Evolutionary conservation across 1,140 invertebrate species (phyloP).

Genomic region (Patella vulgata): DNA sequence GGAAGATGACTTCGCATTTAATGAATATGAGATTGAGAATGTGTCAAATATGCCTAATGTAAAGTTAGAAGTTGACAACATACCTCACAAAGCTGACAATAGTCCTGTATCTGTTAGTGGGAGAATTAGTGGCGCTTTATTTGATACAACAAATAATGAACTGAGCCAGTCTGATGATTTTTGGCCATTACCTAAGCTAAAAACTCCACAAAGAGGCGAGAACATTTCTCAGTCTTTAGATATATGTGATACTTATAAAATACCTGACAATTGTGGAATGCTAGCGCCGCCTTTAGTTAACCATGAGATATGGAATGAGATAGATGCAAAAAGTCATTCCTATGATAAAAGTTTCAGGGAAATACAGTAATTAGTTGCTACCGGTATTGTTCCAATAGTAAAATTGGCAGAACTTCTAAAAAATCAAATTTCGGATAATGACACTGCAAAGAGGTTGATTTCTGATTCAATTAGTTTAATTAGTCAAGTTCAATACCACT

Average conservation of each 20-base stretch:
- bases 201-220: constrained; percentile 4
- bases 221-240: background rate
- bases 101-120: too few relatives aligned
- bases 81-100: too few relatives aligned
- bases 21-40: too few relatives aligned
- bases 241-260: constrained; percentile 3
- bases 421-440: background rate
- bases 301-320: background rate
- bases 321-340: background rate
- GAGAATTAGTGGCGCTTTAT: too few relatives aligned
- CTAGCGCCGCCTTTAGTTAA: background rate
- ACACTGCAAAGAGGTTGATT: constrained; percentile 8
- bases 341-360: constrained; percentile 1
- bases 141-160: too few relatives aligned
- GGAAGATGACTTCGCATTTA: too few relatives aligned
- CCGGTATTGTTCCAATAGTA: too few relatives aligned
- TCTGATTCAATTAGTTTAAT: constrained; percentile 3
- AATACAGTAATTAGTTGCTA: too few relatives aligned
- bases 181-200: background rate
- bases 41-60: too few relatives aligned
- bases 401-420: too few relatives aligned
- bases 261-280: constrained; percentile 17
- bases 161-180: too few relatives aligned
- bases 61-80: too few relatives aligned
- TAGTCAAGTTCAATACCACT: constrained; percentile 7